Base-by-base conservation (phyloP, 2,888 invertebrate species). In the Mimachlamys varia region DNA sequence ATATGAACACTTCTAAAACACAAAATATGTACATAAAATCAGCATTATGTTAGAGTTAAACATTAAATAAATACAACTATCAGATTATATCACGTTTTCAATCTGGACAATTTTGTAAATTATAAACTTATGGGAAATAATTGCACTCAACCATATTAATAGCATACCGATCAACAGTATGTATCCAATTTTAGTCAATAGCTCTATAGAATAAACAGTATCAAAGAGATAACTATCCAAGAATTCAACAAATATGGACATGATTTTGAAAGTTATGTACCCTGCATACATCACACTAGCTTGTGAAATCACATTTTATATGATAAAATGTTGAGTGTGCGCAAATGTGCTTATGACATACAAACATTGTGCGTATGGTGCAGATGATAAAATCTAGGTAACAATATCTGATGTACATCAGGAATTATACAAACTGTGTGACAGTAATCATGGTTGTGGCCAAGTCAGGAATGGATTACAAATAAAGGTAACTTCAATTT, bases 151-250 rank as follows among this genome's bases (percentile, higher is more conserved):
- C 27, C 27, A 76, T 76, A 33, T 76, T 27, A 76, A 76, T 33
- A 33, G 13, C 33, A 76, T 76, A 76, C 76, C 33, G 76, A 76
- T 76, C 76, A 76, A 76, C 76, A 76, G 76, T 76, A 76, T 76
- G 33, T 33, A 76, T 33, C 33, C 15, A 76, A 76, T 76, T 58
- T n/a, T n/a, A 33, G 76, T 76, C 76, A 76, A 76, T 33, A 76
- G 33, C 76, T 22, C 13, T 33, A 76, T 15, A 33, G 5, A 76
- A 27, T 33, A 33, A 27, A 76, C 62, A n/a, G 62, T 33, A 76
- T 12, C 33, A 3, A 4, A 12, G 33, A 76, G 7, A 76, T 76
- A 33, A 76, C 27, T 13, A 33, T 58, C 33, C 33, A 76, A 27
- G 27, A 76, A 76, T 33, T 76, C 27, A 33, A 76, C 27, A 76